Evolutionary conservation across 2,797 vertebrate genomes (phyloP), one percentile per base, ranked within the genome.

Genomic region (Carduelis carduelis): DNA sequence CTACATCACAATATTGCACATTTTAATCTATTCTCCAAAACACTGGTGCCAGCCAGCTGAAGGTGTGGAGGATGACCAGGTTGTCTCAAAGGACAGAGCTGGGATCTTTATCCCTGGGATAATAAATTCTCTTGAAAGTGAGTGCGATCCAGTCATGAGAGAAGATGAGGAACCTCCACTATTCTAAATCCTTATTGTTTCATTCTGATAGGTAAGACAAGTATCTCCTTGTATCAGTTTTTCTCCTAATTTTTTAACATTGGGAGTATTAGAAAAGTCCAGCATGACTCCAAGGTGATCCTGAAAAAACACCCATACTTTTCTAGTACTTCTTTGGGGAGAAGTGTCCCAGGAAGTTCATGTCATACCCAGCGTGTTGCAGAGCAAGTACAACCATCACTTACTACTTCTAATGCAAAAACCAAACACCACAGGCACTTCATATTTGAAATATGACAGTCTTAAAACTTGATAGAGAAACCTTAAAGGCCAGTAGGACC

Each of bases 111-210:
- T 13, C 35, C 21, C 50, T 26, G 37, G 21, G 24, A 27, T 70
- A 34, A 34, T 8, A 27, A 88, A 60, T 53, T 55, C 47, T 74
- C 76, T 68, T 44, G 22, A 49, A 81, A 77, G 30, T 14, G 18
- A 49, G 34, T 34, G 22, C 22, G 5, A 93, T 32, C 26, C 70
- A 66, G 44, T 12, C 30, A 61, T 53, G 75, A 35, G 8, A 59
- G 23, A 13, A 35, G 39, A 39, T 0, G 1, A 83, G 12, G 10
- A 82, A 78, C 2, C 16, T 43, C 21, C 4, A 8, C 7, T 9
- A 10, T 3, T 78, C 49, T 53, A 14, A 43, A 1, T 46, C 63
- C 55, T 52, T 57, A n/a, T 27, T 66, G 6, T 35, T 86, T 83
- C 32, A 60, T 87, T 82, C 37, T 56, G 13, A 34, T n/a, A 68